phyloP scores from a whole-genome alignment of 2,888 invertebrate species.

The Macrophya alboannulata region DNA sequence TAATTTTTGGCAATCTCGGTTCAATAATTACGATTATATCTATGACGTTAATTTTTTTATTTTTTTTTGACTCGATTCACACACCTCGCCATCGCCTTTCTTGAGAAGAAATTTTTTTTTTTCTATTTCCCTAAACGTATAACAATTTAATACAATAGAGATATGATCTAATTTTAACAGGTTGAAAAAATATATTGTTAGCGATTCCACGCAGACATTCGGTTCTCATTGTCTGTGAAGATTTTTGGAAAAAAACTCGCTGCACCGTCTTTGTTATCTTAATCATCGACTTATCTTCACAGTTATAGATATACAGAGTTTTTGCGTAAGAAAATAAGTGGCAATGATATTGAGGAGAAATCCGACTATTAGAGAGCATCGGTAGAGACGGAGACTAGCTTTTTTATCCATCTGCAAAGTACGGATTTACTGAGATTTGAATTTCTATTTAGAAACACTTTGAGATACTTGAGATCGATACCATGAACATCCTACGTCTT shows the following conservation, averaged over 20 bases:
- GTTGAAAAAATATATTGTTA: neutral
- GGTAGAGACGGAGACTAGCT: neutral
- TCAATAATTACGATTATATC: neutral
- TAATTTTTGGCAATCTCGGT: slow-evolving; percentile 23
- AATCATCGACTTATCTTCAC: neutral
- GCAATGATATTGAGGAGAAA: neutral
- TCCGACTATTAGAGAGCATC: neutral
- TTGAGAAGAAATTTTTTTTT: too few species aligned
- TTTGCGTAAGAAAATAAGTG: slow-evolving; percentile 9
- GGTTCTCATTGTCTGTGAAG: neutral
- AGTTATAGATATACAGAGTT: neutral
- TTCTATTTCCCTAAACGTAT: neutral
- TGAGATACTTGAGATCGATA: slow-evolving; percentile 11
- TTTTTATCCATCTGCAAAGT: slow-evolving; percentile 19
- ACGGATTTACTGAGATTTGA: slow-evolving; percentile 18
- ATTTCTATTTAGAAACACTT: slow-evolving; percentile 12
- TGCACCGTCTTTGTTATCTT: neutral
- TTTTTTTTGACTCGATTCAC: neutral
- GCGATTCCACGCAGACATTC: neutral
- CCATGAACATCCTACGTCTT: neutral
- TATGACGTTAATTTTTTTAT: neutral
- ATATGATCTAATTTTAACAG: slow-evolving; percentile 10
- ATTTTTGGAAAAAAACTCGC: neutral
- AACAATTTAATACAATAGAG: neutral
- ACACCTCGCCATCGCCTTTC: neutral